Base-by-base conservation (phyloP, 2,888 invertebrate genomes). In the Augochlorella aurata region DNA sequence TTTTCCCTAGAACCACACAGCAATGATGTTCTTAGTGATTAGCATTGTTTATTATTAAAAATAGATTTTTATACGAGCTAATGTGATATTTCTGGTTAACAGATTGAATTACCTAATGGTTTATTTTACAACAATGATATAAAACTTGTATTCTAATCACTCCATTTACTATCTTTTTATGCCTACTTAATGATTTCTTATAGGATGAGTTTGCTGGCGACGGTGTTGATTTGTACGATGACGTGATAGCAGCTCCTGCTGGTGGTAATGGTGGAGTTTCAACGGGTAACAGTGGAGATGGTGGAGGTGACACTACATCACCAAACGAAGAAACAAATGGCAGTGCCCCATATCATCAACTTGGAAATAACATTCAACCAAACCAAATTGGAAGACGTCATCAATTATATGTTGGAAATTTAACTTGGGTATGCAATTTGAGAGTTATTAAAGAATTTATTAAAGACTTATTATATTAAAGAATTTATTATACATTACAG, bases 341-440 rank as follows among this genome's bases (percentile, higher is more conserved):
- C 79, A 96, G 96, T 91, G 95, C 95, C 83, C 94, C 95, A 71
- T 96, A 97, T 87, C 96, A 96, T 94, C 95, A 95, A 88, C 95
- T 96, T 93, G 96, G 96, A 89, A 96, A 96, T 92, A 96, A 95
- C 92, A 95, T 95, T 86, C 95, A 95, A 85, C 96, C 96, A 85
- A 96, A 96, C 92, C 95, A 95, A 87, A 95, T 96, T 89, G 96
- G 96, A 67, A 95, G 98, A 91, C 96, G 97, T 92, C 97, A 97
- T 94, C 98, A 98, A 94, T 95, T 99, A 67, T 99, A 99, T 94
- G 97, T 99, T 92, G 99, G 99, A 92, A 99, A 99, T 95, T 96
- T 99, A 89, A 99, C 99, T 90, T 99, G 99, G 99, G 98, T 98
- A 96, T 90, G 45, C 54, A 65, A 66, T 49, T 61, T 0, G 9